Percentiles rank a stretch among this genome's conserved stretches.
Conservation (phyloP, 2,888 invertebrate species). For the Luperina testacea region DNA sequence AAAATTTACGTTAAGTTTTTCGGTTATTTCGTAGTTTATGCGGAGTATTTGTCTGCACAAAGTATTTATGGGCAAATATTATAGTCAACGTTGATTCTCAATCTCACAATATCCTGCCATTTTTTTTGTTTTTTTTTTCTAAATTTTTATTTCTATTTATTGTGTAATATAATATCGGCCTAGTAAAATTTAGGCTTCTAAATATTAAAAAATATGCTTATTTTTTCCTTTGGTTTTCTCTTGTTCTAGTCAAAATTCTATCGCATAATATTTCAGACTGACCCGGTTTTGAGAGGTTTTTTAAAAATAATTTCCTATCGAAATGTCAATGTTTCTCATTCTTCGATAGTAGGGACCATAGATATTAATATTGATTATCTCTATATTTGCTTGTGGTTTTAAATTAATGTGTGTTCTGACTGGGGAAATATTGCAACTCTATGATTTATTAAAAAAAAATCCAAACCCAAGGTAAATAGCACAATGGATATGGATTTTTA, state of each 20-base stretch:
- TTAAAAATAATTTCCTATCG: slow-evolving; percentile 73
- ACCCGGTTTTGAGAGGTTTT: slow-evolving; percentile 71
- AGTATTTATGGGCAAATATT: slow-evolving; percentile 66
- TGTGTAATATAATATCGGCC: slow-evolving; percentile 58
- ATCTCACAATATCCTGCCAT: slow-evolving; percentile 67
- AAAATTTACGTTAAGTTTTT: slow-evolving; percentile 59
- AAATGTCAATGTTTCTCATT: slow-evolving; percentile 75
- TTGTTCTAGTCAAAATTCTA: slow-evolving; percentile 71
- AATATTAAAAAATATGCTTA: slow-evolving; percentile 22
- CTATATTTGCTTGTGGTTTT: slow-evolving; percentile 75
- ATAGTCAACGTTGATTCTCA: slow-evolving; percentile 61
- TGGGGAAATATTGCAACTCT: not conserved
- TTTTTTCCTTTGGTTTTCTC: slow-evolving; percentile 39
- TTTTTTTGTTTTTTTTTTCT: slow-evolving; percentile 48
- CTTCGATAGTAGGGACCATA: slow-evolving; percentile 87
- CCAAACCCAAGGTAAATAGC: no score
- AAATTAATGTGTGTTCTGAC: slow-evolving; percentile 29
- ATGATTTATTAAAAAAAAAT: no score
- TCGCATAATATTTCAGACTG: slow-evolving; percentile 76
- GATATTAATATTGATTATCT: slow-evolving; percentile 76
- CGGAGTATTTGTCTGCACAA: slow-evolving; percentile 70
- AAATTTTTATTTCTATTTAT: slow-evolving; percentile 43
- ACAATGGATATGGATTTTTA: no score
- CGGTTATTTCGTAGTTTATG: slow-evolving; percentile 63
- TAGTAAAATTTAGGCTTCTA: slow-evolving; percentile 44